Evolutionary conservation across 2,888 invertebrate genomes (phyloP), one percentile per base, ranked within the genome.

Genomic region (Eustalomyia histrio): DNA sequence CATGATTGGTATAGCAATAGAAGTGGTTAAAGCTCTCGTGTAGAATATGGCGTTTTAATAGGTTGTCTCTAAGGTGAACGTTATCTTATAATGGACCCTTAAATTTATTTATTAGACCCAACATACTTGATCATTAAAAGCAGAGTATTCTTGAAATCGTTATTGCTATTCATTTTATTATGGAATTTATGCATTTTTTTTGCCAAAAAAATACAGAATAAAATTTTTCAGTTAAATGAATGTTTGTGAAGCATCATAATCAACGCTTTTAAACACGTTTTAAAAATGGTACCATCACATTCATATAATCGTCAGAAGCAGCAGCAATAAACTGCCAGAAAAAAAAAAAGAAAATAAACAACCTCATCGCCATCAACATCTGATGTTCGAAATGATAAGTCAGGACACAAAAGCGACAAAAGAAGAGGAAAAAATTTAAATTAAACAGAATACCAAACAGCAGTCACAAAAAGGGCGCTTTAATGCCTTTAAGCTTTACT

Each of bases 221-320:
- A 60, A 60, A 71, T 61, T 52, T 71, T 71, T 61, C 61, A 76
- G 69, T 76, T 63, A 69, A 64, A 69, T 64, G 67, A 76, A 68
- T 71, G 74, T 29, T 69, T 60, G 16, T 53, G 65, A 67, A 55
- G 69, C 78, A 81, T 78, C 82, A 80, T 81, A 83, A 84, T 83
- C 79, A 79, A 79, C 67, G 83, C 78, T 83, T 81, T 58, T 76
- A 81, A 81, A 79, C 68, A 81, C 78, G 79, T 79, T 81, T 71
- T 76, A 73, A 75, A 68, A 79, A 68, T 63, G 63, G 68, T 57
- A 57, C 68, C 47, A 63, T 16, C 50, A 63, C 33, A 47, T 47
- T n/a, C n/a, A n/a, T n/a, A 76, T 63, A 72, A 55, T 58, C 76
- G n/a, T 24, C 58, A 72, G 29, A 60, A 21, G 16, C 29, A 29